Base-by-base conservation (phyloP, 1,140 invertebrate genomes). In the Drosophila pectinifera region DNA sequence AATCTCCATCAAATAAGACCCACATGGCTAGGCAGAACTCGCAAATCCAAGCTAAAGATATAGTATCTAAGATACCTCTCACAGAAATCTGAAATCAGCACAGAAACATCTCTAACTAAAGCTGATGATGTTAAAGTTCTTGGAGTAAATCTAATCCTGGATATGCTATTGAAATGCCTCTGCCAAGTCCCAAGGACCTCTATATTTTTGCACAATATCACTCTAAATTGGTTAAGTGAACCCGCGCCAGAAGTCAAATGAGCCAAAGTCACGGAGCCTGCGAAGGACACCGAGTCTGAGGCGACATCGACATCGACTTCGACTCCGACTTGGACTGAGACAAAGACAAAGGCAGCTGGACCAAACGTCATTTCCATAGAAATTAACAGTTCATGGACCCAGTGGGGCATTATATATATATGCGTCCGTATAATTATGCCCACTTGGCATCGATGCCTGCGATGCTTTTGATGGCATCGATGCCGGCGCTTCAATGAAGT, bases 321-420 rank as follows among this genome's bases (percentile, higher is more conserved):
- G 45, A 26, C 42, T 22, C 13, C 1, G 42, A 43, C 11, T 22
- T 43, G 1, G 11, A 4, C 43, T 46, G 18, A 49, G 42, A 39
- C 53, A 59, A 54, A 48, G 64, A 55, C 42, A 54, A 49, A 51
- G 62, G 58, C 38, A 36, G 31, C 53, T 39, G 59, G 18, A 58
- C 22, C 26, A 48, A 70, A 85, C 67, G 55, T 39, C 58, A 74
- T 78, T 86, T 86, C 68, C 67, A 70, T 62, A 55, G 53, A 79
- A 88, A 79, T 86, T 86, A 86, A 79, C 83, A 82, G 83, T 78
- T 88, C 82, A 78, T 82, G 45, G 68, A 85, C 82, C 82, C 68
- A 65, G 43, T 16, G 18, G 26, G 55, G 16, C 24, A 64, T 16
- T 49, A 53, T 45, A 42, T 8, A 54, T 22, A 42, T n/a, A 28